A percentile compares a stretch with the other conserved stretches of the same genome.
Evolutionary conservation across 2,797 vertebrate species (phyloP).

Genomic region (Pantherophis vulpinus): DNA sequence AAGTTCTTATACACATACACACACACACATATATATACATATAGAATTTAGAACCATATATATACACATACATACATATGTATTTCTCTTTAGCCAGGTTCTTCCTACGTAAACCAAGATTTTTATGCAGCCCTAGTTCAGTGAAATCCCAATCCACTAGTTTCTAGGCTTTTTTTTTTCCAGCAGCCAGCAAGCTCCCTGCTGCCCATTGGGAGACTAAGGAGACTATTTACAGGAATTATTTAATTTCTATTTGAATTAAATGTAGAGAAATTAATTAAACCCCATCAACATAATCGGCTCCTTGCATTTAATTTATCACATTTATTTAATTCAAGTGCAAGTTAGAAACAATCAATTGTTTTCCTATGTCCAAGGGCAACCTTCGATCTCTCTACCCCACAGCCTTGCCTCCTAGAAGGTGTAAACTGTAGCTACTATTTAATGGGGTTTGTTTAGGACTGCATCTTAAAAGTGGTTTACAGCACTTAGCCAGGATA

Average conservation of each 20-base stretch:
- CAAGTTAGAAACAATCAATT: neutral
- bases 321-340: neutral
- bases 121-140: too few relatives aligned
- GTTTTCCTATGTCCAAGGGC: neutral
- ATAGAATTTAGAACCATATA: too few relatives aligned
- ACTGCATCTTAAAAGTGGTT: neutral
- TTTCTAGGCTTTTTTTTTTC: too few relatives aligned
- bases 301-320: neutral
- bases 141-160: too few relatives aligned
- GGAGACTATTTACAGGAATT: too few relatives aligned
- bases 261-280: neutral
- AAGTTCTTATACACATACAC: too few relatives aligned
- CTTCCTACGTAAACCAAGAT: too few relatives aligned
- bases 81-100: too few relatives aligned
- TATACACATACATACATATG: too few relatives aligned
- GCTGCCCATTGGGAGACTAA: too few relatives aligned
- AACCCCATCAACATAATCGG: neutral
- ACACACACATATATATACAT: too few relatives aligned
- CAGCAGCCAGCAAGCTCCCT: too few relatives aligned
- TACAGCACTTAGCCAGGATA: neutral
- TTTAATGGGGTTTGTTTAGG: neutral
- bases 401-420: neutral
- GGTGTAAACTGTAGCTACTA: neutral
- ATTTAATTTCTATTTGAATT: neutral
- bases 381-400: neutral